Evolutionary conservation across 2,797 vertebrate genomes (phyloP), one percentile per base, ranked within the genome.

Genomic region (Discoglossus pictus): DNA sequence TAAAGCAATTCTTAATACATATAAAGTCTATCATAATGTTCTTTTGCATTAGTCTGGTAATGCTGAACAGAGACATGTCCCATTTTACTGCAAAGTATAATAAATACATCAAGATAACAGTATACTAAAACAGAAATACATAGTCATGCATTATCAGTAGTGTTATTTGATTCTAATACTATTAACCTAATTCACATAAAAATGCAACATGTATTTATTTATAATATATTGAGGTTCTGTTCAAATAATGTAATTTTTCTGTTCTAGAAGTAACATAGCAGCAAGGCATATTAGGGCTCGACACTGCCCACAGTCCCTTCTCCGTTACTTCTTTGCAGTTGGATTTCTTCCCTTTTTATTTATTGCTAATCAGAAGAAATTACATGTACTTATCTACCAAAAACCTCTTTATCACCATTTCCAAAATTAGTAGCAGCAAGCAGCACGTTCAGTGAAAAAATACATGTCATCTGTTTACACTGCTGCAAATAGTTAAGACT

Each of bases 91-190:
- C 36, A 68, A 15, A 25, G 23, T 53, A 54, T 38, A 61, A 51
- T 53, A 31, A 38, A 60, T 60, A 68, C 38, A 51, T 50, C 16
- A 51, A 55, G 21, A 7, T 9, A 55, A 27, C 17, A 25, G n/a
- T 50, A 40, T 61, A 21, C 16, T 52, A 54, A 31, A n/a, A 51
- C 25, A 51, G 27, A 61, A 47, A 18, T 35, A 59, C 15, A 17
- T 27, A 24, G 7, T 16, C 48, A 68, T 61, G 66, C 56, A 38
- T 18, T 17, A 24, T 24, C 67, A 34, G 59, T 50, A 62, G 58
- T 48, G 66, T 69, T 55, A 53, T 12, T 21, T 11, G 10, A 11
- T 25, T 47, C 7, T 51, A 20, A 54, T 36, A 36, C 7, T 54
- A 9, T 10, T 35, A 35, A 17, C 51, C 15, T 35, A 18, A 2